Evolutionary conservation across 2,888 invertebrate genomes (phyloP).

Genomic region (Muschampia plurimacula): DNA sequence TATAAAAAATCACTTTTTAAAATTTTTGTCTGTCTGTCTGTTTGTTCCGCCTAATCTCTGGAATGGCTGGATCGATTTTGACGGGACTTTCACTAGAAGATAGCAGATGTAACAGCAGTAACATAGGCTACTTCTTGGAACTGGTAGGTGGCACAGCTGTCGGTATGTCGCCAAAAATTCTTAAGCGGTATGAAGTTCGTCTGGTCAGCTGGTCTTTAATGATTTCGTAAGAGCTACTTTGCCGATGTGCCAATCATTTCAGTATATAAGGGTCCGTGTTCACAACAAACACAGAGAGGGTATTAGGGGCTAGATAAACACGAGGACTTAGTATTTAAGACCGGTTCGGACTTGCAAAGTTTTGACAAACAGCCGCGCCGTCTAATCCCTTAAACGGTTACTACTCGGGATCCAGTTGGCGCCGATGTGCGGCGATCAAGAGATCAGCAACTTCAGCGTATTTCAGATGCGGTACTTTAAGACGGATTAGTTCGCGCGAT

Average conservation of each 20-base stretch:
- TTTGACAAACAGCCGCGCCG: constrained; percentile 30
- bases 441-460: constrained; percentile 25
- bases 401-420: constrained; percentile 14
- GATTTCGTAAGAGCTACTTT: not conserved
- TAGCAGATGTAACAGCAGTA: too few relatives aligned
- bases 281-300: not conserved
- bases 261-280: not conserved
- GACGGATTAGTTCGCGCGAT: constrained; percentile 11
- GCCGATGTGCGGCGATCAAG: constrained; percentile 32
- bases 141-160: too few relatives aligned
- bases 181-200: too few relatives aligned
- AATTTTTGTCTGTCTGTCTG: too few relatives aligned
- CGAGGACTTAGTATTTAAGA: constrained; percentile 22
- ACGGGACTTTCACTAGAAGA: too few relatives aligned
- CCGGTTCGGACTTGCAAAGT: constrained; percentile 28
- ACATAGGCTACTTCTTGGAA: too few relatives aligned
- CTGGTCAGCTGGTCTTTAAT: too few relatives aligned
- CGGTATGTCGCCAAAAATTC: too few relatives aligned
- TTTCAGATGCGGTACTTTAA: constrained; percentile 10
- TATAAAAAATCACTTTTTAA: too few relatives aligned
- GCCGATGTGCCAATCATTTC: not conserved
- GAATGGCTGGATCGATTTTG: too few relatives aligned
- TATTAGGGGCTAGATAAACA: constrained; percentile 22
- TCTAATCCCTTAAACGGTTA: constrained; percentile 30
- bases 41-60: too few relatives aligned